Percentiles rank a stretch among this genome's conserved stretches.
Conservation (phyloP, 2,888 invertebrate genomes). For the Choristoneura rosaceana region DNA sequence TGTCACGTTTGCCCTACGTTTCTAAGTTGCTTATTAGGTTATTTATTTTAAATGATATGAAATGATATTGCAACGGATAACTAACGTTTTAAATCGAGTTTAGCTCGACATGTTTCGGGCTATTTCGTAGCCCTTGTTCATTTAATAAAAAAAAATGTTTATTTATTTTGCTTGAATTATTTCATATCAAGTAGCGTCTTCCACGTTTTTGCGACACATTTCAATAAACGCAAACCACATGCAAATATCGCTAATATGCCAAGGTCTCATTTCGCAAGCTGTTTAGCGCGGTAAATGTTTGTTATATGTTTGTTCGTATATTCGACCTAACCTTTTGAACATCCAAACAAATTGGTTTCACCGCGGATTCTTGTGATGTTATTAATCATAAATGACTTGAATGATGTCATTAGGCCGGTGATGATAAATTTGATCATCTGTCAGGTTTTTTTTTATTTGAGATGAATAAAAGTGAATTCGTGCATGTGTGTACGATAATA, state of each 20-base stretch:
- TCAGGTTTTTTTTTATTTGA: constrained; percentile 1
- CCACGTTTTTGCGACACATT: constrained; percentile 13
- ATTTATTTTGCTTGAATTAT: not conserved
- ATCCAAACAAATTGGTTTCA: constrained; percentile 30
- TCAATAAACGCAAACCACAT: not conserved
- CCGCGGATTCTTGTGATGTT: not conserved
- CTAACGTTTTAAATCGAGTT: too few relatives aligned
- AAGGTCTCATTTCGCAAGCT: constrained; percentile 7
- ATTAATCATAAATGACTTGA: constrained; percentile 28
- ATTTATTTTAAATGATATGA: too few relatives aligned
- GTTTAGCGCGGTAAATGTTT: constrained; percentile 9
- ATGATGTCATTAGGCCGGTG: constrained; percentile 27
- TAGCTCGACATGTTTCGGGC: too few relatives aligned
- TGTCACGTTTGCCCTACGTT: too few relatives aligned
- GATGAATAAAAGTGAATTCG: not conserved
- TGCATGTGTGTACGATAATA: too few relatives aligned
- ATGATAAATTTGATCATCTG: constrained; percentile 23
- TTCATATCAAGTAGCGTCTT: not conserved
- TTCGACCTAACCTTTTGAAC: constrained; percentile 25
- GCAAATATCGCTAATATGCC: constrained; percentile 19
- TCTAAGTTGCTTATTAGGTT: too few relatives aligned
- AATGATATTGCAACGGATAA: too few relatives aligned
- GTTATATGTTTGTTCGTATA: not conserved
- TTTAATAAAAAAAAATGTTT: too few relatives aligned
- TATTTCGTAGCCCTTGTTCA: too few relatives aligned